Evolutionary conservation across 2,113 vertebrate species (phyloP).

Genomic region (Recurvirostra avosetta): DNA sequence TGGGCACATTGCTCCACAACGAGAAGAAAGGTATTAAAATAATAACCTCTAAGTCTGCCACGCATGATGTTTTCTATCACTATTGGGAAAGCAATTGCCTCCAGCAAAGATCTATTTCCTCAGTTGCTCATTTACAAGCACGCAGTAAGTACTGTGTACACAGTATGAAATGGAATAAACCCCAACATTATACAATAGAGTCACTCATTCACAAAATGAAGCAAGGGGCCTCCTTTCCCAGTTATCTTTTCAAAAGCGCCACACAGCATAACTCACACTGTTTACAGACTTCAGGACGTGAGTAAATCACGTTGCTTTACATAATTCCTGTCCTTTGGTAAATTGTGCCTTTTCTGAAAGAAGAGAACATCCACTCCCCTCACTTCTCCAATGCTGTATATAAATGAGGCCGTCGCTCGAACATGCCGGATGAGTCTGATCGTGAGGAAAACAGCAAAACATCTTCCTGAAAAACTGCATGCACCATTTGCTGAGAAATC

Average conservation of each 20-base stretch:
- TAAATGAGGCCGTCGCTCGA: neutral
- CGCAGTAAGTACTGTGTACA: neutral
- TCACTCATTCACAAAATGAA: constrained; percentile 55
- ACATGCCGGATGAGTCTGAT: neutral
- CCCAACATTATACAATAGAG: constrained; percentile 2
- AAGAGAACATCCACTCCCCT: neutral
- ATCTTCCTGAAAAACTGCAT: neutral
- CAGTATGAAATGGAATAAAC: constrained; percentile 30
- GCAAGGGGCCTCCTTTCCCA: neutral
- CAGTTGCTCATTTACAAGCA: neutral
- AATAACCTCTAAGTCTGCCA: constrained; percentile 13
- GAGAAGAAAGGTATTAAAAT: neutral
- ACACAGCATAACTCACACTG: neutral
- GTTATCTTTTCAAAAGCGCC: neutral
- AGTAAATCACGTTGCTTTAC: neutral
- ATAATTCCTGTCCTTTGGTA: neutral
- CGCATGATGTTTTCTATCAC: constrained; percentile 13
- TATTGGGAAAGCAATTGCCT: constrained; percentile 57
- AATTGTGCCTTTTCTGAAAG: neutral
- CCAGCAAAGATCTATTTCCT: constrained; percentile 62
- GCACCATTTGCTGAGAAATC: constrained; percentile 13
- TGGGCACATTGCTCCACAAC: fast-evolving
- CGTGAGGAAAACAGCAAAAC: neutral
- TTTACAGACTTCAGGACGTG: neutral
- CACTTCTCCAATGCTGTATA: neutral